phyloP scores from a whole-genome alignment of 2,888 invertebrate genomes.

The Portevinia maculata region DNA sequence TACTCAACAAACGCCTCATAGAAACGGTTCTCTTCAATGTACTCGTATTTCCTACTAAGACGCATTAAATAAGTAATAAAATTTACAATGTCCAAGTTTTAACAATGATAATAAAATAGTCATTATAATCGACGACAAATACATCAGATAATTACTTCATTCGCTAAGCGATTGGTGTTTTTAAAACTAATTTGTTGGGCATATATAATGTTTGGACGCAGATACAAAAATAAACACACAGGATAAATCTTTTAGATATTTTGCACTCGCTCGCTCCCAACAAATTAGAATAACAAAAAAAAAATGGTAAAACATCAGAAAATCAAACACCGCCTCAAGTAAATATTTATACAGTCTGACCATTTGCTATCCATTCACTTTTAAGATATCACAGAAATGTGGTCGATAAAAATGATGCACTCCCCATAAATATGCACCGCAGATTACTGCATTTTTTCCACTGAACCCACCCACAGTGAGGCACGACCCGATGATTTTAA shows the following conservation, averaged over 20 bases:
- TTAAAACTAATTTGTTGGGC: conserved; percentile 65
- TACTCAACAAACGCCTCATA: too few relatives aligned
- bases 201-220: conserved; percentile 64
- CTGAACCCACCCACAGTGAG: conserved; percentile 45
- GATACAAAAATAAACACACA: conserved; percentile 54
- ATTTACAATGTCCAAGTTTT: conserved; percentile 8
- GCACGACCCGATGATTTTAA: conserved; percentile 32
- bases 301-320: conserved; percentile 54
- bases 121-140: conserved; percentile 53
- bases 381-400: conserved; percentile 57
- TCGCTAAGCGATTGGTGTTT: conserved; percentile 37
- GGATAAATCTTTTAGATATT: conserved; percentile 63
- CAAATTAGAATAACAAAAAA: neutral
- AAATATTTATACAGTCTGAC: conserved; percentile 26
- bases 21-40: too few relatives aligned
- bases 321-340: conserved; percentile 24
- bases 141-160: conserved; percentile 60
- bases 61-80: conserved; percentile 24
- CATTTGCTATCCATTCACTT: conserved; percentile 62
- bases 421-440: conserved; percentile 43
- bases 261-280: conserved; percentile 64
- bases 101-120: conserved; percentile 47
- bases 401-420: conserved; percentile 47
- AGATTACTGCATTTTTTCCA: conserved; percentile 49
- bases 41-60: too few relatives aligned